Evolutionary conservation across 2,797 vertebrate genomes (phyloP), one percentile per base, ranked within the genome.

Genomic region (Xyrichtys novacula): DNA sequence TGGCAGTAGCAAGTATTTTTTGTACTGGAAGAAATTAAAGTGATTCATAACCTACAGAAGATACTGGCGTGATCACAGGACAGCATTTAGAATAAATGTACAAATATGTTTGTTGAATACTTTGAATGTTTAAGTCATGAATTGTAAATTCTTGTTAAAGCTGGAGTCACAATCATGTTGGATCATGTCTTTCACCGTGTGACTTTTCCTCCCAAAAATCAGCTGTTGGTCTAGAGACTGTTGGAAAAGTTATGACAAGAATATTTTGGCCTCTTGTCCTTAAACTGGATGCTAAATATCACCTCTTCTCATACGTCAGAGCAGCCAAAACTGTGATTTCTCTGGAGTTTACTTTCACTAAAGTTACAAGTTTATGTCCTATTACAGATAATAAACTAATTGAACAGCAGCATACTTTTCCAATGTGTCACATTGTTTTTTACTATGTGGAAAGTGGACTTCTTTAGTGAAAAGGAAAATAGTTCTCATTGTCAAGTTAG

Each of bases 1-100:
- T 39, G 47, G 20, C 42, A 28, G 50, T 55, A 72, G 79, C 42
- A 60, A 26, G 22, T 63, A 7, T 31, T 20, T 54, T 61, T 63
- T 65, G 28, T 75, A 70, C 28, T 44, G 20, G 14, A 20, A 44
- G 10, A 12, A 20, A 15, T 15, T n/a, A 6, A n/a, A 40, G 6
- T n/a, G 38, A n/a, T 42, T n/a, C n/a, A 40, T 11, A 34, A 11
- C 2, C 32, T 34, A 12, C 4, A 10, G n/a, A n/a, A n/a, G n/a
- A n/a, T n/a, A n/a, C n/a, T n/a, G n/a, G 10, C 32, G 14, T 34
- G 11, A 11, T 32, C 31, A n/a, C 22, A 44, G 22, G 29, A 5
- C 71, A 14, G 16, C n/a, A 20, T 43, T 6, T 40, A 42, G 32
- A 4, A 17, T 1, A n/a, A 5, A 2, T n/a, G n/a, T n/a, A n/a